Percentiles rank a stretch among this genome's conserved stretches.
Evolutionary conservation across 37 sponge, comb jelly and placozoan species (phyloP).

Genomic region (Geodia barretti): DNA sequence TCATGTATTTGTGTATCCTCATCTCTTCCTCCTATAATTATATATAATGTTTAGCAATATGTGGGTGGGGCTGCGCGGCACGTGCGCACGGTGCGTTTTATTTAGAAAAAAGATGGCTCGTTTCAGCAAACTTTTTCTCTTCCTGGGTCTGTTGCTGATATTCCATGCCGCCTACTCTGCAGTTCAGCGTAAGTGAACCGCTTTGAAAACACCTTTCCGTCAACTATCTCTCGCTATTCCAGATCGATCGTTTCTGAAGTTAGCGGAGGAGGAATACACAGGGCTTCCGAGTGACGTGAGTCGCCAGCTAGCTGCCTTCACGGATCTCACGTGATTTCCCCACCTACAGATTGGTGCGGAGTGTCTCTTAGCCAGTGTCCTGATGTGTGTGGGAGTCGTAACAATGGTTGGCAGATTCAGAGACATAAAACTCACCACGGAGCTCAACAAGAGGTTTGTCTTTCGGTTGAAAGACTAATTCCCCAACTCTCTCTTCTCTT

Average conservation of each 20-base stretch:
- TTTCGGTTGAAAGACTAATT: background rate
- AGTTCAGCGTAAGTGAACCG: slow-evolving; percentile 55
- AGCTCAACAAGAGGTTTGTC: slow-evolving; percentile 50
- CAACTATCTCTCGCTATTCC: background rate
- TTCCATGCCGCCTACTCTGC: slow-evolving; percentile 66
- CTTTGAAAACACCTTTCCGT: background rate
- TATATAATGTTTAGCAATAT: no score
- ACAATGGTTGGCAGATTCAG: slow-evolving; percentile 35
- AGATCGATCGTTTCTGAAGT: slow-evolving; percentile 68
- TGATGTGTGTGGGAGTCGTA: slow-evolving; percentile 51
- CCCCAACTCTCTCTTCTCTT: background rate
- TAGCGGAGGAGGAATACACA: slow-evolving; percentile 66
- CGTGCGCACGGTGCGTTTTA: no score
- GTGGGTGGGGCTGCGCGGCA: background rate
- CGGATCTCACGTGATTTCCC: background rate
- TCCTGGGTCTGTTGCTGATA: slow-evolving; percentile 44
- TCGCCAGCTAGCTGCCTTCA: background rate
- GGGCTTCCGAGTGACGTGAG: slow-evolving; percentile 73
- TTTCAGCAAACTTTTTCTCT: slow-evolving; percentile 19
- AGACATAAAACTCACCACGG: slow-evolving; percentile 56
- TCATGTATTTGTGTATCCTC: background rate
- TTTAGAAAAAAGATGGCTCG: background rate
- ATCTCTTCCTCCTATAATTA: no score
- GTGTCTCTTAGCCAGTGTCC: slow-evolving; percentile 53
- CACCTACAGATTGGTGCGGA: slow-evolving; percentile 47